Conservation (phyloP, 2,113 vertebrate species). For the Melanotaenia duboulayi region DNA sequence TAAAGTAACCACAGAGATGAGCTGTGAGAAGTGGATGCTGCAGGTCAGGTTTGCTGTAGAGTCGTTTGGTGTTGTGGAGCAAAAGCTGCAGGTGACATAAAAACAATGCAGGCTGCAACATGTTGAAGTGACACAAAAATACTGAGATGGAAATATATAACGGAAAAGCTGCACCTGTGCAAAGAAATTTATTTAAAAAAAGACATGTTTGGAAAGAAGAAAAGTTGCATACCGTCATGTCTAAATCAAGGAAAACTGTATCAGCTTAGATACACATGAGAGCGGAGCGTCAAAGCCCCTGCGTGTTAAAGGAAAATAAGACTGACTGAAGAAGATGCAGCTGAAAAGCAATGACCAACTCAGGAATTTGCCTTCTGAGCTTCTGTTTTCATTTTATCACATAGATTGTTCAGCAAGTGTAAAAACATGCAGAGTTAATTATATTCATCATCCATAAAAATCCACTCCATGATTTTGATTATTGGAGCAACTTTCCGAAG, state of each 20-base stretch:
- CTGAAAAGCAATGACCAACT: neutral
- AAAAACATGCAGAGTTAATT: neutral
- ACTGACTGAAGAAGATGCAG: neutral
- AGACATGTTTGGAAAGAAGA: neutral
- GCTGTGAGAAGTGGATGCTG: neutral
- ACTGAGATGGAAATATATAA: neutral
- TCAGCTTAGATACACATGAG: no score
- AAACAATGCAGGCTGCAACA: neutral
- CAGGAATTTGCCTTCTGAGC: neutral
- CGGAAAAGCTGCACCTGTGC: neutral
- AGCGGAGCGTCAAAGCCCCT: neutral
- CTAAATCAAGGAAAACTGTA: neutral
- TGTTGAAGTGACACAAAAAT: neutral
- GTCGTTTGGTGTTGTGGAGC: neutral
- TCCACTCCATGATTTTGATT: no score
- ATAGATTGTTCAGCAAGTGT: neutral
- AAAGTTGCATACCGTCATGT: neutral
- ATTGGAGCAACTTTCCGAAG: no score
- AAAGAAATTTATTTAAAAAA: neutral
- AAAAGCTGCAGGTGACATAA: constrained; percentile 1
- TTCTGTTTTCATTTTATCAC: neutral
- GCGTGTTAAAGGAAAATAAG: neutral
- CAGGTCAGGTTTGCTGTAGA: neutral
- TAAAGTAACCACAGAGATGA: neutral
- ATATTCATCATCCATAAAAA: no score